Percentiles rank a stretch among this genome's conserved stretches.
These are phyloP conservation scores for Phragmatobia fuliginosa DNA, from an alignment of 2,888 invertebrate genomes.

Conservation along the genomic window DNA sequence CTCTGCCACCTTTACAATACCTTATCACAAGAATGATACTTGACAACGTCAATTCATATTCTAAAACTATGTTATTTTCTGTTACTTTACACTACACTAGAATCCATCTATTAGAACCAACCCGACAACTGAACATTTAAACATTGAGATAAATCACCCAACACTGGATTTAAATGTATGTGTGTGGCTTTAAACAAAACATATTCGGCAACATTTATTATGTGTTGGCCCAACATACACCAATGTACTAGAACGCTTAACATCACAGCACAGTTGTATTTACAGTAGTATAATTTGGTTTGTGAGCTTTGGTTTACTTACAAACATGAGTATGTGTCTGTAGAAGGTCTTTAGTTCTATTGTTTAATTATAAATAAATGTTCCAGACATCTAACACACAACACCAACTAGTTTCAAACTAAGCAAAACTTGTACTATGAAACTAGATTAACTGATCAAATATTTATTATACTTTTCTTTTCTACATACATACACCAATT, in stretches of 20 bases:
- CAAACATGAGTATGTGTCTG: background rate
- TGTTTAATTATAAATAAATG: too few species aligned
- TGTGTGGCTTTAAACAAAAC: constrained; percentile 5
- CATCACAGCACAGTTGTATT: background rate
- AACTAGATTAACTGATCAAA: too few species aligned
- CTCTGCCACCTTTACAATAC: too few species aligned
- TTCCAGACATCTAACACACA: too few species aligned
- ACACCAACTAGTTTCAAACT: too few species aligned
- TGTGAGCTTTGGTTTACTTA: background rate
- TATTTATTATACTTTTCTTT: too few species aligned
- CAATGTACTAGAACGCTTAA: background rate
- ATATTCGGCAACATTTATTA: constrained; percentile 10
- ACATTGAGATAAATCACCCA: constrained; percentile 15
- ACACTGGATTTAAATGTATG: background rate
- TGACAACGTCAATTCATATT: too few species aligned
- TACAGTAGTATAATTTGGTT: background rate
- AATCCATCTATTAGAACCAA: background rate
- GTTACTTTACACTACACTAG: too few species aligned
- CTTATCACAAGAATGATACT: too few species aligned
- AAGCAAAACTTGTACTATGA: too few species aligned
- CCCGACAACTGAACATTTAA: background rate
- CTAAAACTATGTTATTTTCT: too few species aligned
- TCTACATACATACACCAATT: too few species aligned
- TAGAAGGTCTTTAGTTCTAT: background rate
- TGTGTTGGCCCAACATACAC: background rate